Base-by-base conservation (phyloP, 1,140 invertebrate genomes). In the Latrodectus geometricus region DNA sequence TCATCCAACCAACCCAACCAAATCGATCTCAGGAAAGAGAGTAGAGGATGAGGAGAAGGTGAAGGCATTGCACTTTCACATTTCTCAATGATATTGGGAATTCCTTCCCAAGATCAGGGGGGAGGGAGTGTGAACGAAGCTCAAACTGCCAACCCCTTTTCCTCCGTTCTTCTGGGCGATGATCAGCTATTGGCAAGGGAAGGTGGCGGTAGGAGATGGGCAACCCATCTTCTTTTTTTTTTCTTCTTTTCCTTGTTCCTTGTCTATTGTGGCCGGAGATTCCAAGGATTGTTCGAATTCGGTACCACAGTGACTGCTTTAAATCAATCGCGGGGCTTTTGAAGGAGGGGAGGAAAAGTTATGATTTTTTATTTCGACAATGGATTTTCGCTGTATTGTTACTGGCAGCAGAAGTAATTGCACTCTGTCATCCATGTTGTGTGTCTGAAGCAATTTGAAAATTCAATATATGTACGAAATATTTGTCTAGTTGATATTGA, bases 21-120 rank as follows among this genome's bases (percentile, higher is more conserved):
- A 70, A 82, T 82, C 80, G 78, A 80, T 80, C 78, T 82, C 52
- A 56, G 35, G 80, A 66, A 21, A n/a, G 61, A 56, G 54, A 56
- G 49, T 12, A 21, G 15, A 48, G 69, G 69, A 70, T 70, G 20
- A 48, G 35, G 20, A 12, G 20, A 8, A 21, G 56, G 54, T 77
- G 52, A n/a, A 77, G 50, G 20, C 75, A 61, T 61, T 61, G 75
- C 54, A 56, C 75, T 77, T 77, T 73, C 48, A 69, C 65, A 76
- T 84, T 84, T 84, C 82, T 84, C 73, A 84, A 84, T 84, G 72
- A 84, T 76, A 84, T 84, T 81, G 78, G 80, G 80, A 83, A 83
- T 83, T 83, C 80, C 80, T 83, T 48, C 54, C 17, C 21, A 21
- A 23, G 68, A 65, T 74, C 69, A 70, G 48, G 54, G 49, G 78